Percentiles rank a stretch among this genome's conserved stretches.
These are phyloP conservation scores for Thymallus thymallus DNA, from an alignment of 2,113 vertebrate genomes.

Conservation along the genomic window DNA sequence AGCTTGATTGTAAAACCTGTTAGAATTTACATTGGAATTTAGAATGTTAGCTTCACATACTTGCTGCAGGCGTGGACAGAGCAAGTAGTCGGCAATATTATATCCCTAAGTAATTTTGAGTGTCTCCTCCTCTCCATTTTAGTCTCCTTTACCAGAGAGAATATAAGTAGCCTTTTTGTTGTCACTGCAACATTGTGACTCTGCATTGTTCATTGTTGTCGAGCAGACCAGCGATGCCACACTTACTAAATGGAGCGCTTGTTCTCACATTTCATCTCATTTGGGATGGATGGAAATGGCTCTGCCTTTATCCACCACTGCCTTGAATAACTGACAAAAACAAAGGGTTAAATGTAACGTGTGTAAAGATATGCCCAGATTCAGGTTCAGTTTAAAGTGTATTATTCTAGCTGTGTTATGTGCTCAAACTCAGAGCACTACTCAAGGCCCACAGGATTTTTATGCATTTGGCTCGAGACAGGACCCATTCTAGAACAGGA, in stretches of 20 bases:
- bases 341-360: background rate
- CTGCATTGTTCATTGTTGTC: conserved; percentile 34
- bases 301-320: background rate
- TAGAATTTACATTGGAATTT: background rate
- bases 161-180: background rate
- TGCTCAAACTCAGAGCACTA: no score
- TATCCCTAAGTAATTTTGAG: background rate
- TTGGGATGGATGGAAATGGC: conserved; percentile 1
- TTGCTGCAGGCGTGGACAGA: background rate
- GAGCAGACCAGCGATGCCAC: background rate
- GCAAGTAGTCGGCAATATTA: background rate
- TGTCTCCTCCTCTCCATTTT: background rate
- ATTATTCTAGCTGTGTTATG: background rate
- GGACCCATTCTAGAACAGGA: background rate
- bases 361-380: background rate
- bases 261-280: conserved; percentile 13
- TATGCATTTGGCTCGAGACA: background rate
- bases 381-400: background rate
- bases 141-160: conserved; percentile 7
- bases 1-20: background rate
- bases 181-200: conserved; percentile 3
- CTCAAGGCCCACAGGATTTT: background rate
- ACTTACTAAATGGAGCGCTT: conserved; percentile 30
- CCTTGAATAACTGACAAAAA: background rate
- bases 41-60: background rate